Base-by-base conservation (phyloP, 2,797 vertebrate genomes). In the Labeo calbasu region DNA sequence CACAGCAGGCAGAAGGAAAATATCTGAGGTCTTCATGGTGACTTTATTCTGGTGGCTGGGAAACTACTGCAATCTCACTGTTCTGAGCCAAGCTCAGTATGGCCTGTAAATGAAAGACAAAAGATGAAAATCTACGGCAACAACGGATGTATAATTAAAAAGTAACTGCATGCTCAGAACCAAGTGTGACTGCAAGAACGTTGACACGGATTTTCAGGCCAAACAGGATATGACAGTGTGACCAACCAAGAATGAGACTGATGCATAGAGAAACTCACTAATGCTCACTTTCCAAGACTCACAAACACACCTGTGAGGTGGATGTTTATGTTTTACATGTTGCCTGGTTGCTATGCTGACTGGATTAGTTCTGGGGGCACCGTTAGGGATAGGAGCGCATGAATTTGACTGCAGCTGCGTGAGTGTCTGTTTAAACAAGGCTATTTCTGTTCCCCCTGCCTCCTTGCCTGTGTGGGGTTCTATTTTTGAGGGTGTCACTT, bases 1-100 rank as follows among this genome's bases (percentile, higher is more conserved):
- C 77, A 80, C 11, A 84, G 87, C 70, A 28, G 87, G 83, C 15
- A 93, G 77, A 12, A 91, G 23, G 72, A 93, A 86, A 76, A 92
- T 77, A n/a, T 76, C 0, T 21, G 88, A 87, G 40, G 75, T 81
- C 88, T 90, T 91, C 94, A 95, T 95, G 91, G 57, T 89, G 76
- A 82, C 61, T 79, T 65, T 84, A 69, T 83, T 63, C 79, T 72
- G 86, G 83, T 46, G 73, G 81, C 82, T 86, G 69, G 40, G 40
- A 61, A 59, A 43, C 9, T 72, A 77, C 61, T 17, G 25, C n/a
- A 23, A 85, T 85, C 80, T 15, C 19, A 63, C 25, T 77, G 63
- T 77, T 83, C 66, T 71, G 21, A 80, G 78, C 61, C 68, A 80
- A 87, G 75, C 48, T 79, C 79, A 82, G 79, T 79, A 63, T 48